These are phyloP conservation scores for Nicator chloris DNA, from an alignment of 2,113 vertebrate species.

Conservation along the genomic window DNA sequence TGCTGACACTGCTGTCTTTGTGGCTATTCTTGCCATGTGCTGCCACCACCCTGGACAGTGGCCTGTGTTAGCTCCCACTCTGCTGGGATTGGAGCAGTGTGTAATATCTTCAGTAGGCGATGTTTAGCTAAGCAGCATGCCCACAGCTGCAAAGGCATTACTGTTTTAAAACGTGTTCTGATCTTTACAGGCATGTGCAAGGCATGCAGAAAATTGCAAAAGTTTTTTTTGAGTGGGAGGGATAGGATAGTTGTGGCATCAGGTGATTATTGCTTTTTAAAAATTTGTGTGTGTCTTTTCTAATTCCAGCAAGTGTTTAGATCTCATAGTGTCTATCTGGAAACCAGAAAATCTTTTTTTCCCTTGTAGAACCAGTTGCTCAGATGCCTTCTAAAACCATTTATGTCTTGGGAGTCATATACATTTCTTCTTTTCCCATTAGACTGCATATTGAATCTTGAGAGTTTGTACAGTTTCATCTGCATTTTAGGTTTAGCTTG, in stretches of 20 bases:
- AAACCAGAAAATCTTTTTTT: neutral
- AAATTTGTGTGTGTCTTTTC: neutral
- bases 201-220: neutral
- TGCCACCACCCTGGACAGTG: neutral
- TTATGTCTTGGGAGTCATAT: neutral
- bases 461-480: neutral
- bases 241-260: neutral
- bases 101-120: neutral
- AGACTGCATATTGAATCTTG: neutral
- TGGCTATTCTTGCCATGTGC: neutral
- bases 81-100: neutral
- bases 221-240: neutral
- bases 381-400: neutral
- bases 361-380: neutral
- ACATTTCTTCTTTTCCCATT: neutral
- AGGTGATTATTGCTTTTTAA: neutral
- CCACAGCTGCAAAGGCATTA: neutral
- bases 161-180: neutral
- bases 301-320: neutral
- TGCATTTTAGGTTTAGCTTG: neutral
- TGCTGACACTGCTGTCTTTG: conserved; percentile 1
- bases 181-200: neutral
- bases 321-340: neutral
- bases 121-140: neutral
- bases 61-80: neutral